phyloP scores from a whole-genome alignment of 2,113 vertebrate genomes.

The Hucho hucho region DNA sequence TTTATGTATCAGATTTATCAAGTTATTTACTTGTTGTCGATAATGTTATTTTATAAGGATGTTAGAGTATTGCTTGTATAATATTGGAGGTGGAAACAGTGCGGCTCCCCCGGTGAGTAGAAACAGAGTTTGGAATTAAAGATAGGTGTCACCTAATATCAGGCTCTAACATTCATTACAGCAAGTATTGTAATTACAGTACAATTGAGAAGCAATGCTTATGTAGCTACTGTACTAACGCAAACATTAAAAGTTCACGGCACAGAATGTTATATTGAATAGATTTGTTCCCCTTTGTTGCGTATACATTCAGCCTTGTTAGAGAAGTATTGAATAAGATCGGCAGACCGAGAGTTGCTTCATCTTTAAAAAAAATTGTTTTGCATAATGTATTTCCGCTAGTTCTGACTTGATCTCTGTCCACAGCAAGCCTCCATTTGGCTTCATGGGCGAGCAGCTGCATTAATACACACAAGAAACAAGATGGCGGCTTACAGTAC shows the following conservation, averaged over 20 bases:
- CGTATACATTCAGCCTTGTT: background rate
- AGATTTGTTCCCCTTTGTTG: background rate
- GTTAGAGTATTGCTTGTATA: background rate
- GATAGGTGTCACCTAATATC: background rate
- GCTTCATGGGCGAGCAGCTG: slow-evolving; percentile 21
- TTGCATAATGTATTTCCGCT: slow-evolving; percentile 38
- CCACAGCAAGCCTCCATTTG: slow-evolving; percentile 45
- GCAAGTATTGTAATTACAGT: background rate
- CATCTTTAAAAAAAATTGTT: background rate
- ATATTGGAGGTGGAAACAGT: background rate
- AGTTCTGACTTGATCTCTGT: slow-evolving; percentile 59
- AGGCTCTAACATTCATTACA: background rate
- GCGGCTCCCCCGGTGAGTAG: background rate
- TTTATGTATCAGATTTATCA: background rate
- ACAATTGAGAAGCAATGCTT: background rate
- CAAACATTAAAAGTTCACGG: background rate
- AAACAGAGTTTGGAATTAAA: background rate
- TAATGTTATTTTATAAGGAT: background rate
- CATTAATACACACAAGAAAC: slow-evolving; percentile 37
- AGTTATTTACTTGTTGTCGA: background rate
- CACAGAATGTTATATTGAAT: background rate
- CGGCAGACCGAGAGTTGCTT: background rate
- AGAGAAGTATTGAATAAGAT: background rate
- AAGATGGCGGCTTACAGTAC: slow-evolving; percentile 69
- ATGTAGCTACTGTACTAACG: background rate